Percentiles rank a stretch among this genome's conserved stretches.
These are phyloP conservation scores for Paracyclopina nana DNA, from an alignment of 1,140 invertebrate species.

Conservation along the genomic window DNA sequence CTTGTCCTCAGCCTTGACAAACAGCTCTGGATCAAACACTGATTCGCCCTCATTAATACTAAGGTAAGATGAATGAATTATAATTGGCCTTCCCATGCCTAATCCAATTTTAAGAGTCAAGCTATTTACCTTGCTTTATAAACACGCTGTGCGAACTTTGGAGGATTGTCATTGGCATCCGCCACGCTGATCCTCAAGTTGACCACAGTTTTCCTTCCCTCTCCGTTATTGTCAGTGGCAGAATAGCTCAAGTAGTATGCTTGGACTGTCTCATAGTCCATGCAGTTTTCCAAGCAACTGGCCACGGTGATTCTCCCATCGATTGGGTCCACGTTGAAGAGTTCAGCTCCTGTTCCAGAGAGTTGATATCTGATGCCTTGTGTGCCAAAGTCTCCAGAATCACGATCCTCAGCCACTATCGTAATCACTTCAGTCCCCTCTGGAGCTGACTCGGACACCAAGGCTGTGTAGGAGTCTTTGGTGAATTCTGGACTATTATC, in stretches of 20 bases:
- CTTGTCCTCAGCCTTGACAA: constrained; percentile 45
- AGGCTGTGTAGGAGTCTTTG: constrained; percentile 45
- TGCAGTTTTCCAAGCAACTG: constrained; percentile 44
- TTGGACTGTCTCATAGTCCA: constrained; percentile 64
- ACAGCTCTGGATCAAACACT: constrained; percentile 1
- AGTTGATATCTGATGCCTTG: constrained; percentile 62
- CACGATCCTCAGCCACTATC: constrained; percentile 58
- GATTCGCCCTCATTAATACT: constrained; percentile 11
- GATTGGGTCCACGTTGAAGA: constrained; percentile 54
- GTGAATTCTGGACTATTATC: constrained; percentile 66
- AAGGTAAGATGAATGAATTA: background rate
- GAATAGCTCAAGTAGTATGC: constrained; percentile 54
- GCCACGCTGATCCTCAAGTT: constrained; percentile 50
- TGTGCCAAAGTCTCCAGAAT: constrained; percentile 54
- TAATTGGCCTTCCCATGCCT: no score
- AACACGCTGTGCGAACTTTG: no score
- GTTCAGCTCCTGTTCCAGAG: constrained; percentile 56
- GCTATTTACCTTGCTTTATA: no score
- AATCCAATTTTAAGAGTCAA: no score
- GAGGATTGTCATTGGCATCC: constrained; percentile 15
- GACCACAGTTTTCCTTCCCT: constrained; percentile 48
- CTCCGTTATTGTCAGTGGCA: constrained; percentile 60
- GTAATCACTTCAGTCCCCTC: constrained; percentile 46
- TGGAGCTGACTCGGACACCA: constrained; percentile 46
- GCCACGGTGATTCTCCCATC: constrained; percentile 63